These are phyloP conservation scores for Himalopsyche anomala DNA, from an alignment of 2,888 invertebrate genomes.

Conservation along the genomic window DNA sequence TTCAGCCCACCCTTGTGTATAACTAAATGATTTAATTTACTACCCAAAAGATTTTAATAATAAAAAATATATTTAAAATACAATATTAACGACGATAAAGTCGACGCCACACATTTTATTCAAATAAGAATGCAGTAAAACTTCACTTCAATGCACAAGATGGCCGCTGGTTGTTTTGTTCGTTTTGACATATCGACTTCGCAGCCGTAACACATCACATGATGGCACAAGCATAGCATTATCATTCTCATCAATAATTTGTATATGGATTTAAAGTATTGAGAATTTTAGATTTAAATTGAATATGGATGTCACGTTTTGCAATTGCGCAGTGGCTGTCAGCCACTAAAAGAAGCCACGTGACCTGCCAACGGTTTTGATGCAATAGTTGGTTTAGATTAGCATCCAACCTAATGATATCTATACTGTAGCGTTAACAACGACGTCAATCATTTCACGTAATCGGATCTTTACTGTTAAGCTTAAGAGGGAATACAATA, in stretches of 20 bases:
- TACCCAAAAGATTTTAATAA: too few species aligned
- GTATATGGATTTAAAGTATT: background rate
- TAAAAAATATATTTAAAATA: too few species aligned
- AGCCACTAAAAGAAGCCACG: background rate
- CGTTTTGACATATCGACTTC: background rate
- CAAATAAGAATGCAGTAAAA: background rate
- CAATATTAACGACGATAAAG: too few species aligned
- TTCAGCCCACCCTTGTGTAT: too few species aligned
- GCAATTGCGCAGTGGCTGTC: background rate
- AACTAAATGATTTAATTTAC: too few species aligned
- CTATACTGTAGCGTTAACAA: too few species aligned
- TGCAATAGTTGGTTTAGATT: too few species aligned
- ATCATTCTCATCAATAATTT: constrained; percentile 26
- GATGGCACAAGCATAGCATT: background rate
- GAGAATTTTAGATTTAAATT: constrained; percentile 1
- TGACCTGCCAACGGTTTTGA: background rate
- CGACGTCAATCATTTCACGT: too few species aligned
- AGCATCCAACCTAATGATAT: too few species aligned
- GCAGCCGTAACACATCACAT: background rate
- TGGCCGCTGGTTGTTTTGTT: background rate
- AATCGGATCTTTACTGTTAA: too few species aligned
- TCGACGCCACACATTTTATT: too few species aligned
- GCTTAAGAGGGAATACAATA: too few species aligned
- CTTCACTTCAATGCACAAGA: background rate
- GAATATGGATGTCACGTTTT: constrained; percentile 11